Evolutionary conservation across 2,888 invertebrate species (phyloP).

Genomic region (Agrochola lota): DNA sequence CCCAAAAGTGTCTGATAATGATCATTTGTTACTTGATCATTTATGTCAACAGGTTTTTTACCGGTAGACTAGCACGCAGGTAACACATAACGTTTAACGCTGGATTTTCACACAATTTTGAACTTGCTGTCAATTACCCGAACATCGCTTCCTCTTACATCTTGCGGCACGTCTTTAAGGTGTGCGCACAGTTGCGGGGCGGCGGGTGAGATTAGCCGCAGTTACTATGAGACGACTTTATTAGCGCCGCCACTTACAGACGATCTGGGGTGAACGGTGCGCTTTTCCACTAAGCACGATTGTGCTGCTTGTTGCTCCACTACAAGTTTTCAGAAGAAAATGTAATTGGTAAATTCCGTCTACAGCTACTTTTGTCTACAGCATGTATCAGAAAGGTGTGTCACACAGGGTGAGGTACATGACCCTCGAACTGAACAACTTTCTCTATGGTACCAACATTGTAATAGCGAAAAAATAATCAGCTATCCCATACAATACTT

Average conservation of each 20-base stretch:
- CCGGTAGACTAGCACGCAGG: neutral
- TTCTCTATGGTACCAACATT: no score
- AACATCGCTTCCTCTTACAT: constrained; percentile 25
- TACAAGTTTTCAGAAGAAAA: neutral
- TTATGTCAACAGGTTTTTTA: neutral
- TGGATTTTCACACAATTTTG: neutral
- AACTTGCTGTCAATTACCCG: neutral
- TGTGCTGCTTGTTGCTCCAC: neutral
- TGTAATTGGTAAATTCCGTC: neutral
- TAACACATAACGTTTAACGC: neutral
- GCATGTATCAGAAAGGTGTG: neutral
- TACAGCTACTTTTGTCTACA: neutral
- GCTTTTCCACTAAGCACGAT: constrained; percentile 66
- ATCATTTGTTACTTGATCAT: neutral
- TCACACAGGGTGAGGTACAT: neutral
- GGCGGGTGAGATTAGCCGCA: constrained; percentile 78
- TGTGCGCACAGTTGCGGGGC: constrained; percentile 71
- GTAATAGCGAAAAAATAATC: no score
- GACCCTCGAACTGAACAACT: neutral
- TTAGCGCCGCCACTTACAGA: constrained; percentile 76
- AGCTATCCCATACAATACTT: no score
- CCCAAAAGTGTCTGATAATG: neutral
- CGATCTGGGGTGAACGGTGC: constrained; percentile 66
- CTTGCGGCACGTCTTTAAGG: constrained; percentile 72
- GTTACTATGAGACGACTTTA: constrained; percentile 82